Percentiles rank a stretch among this genome's conserved stretches.
Conservation (phyloP, 2,113 vertebrate species). For the Himantopus leucocephalus region DNA sequence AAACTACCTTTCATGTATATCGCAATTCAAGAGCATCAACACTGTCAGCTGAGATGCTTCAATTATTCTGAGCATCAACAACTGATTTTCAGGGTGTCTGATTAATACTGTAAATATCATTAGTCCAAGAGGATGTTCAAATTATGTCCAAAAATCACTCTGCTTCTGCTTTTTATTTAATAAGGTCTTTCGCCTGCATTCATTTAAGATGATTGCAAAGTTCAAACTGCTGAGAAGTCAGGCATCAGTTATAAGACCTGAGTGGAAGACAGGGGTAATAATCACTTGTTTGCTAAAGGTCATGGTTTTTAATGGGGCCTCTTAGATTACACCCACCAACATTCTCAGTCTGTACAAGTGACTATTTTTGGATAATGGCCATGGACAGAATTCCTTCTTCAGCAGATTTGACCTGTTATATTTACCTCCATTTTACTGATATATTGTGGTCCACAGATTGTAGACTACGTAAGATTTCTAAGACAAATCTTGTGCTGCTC, state of each 20-base stretch:
- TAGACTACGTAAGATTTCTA: neutral
- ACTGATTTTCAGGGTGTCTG: neutral
- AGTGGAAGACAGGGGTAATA: neutral
- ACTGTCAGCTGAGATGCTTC: neutral
- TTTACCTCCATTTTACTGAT: neutral
- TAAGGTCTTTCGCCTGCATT: neutral
- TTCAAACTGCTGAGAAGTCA: slow-evolving; percentile 9
- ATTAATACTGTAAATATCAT: slow-evolving; percentile 7
- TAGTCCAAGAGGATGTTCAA: neutral
- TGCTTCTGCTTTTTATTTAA: slow-evolving; percentile 5
- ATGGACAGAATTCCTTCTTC: neutral
- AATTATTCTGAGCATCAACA: neutral
- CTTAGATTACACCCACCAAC: neutral
- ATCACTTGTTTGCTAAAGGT: slow-evolving; percentile 26
- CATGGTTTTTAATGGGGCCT: neutral
- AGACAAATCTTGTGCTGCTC: neutral
- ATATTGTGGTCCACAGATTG: neutral
- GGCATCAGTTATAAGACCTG: neutral
- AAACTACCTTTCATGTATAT: neutral
- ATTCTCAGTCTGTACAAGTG: neutral
- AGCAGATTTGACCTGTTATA: neutral
- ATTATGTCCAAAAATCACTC: slow-evolving; percentile 5
- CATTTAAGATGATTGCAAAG: slow-evolving; percentile 14
- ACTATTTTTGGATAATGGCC: neutral
- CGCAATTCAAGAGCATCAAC: neutral